These are phyloP conservation scores for Blastobasis adustella DNA, from an alignment of 2,888 invertebrate species.

Conservation along the genomic window DNA sequence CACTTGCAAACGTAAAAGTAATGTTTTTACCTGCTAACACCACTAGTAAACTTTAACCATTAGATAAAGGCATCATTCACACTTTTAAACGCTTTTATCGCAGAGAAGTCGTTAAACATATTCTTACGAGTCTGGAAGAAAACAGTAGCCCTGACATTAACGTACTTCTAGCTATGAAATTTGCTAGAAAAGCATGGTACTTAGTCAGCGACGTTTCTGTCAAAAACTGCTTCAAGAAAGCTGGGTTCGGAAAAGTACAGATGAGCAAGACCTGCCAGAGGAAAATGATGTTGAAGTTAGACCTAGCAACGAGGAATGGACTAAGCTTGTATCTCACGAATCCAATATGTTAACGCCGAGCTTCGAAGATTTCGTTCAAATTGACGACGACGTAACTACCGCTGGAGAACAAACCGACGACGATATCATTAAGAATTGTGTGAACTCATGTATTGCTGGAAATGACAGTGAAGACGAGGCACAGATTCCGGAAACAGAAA, in stretches of 20 bases:
- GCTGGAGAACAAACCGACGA: slow-evolving; percentile 17
- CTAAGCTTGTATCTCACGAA: slow-evolving; percentile 13
- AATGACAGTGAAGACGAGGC: slow-evolving; percentile 21
- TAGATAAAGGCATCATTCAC: slow-evolving; percentile 14
- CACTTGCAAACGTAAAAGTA: slow-evolving; percentile 7
- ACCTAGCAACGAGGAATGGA: slow-evolving; percentile 18
- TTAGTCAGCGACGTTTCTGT: slow-evolving; percentile 13
- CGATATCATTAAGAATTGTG: slow-evolving; percentile 17
- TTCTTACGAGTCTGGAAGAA: slow-evolving; percentile 14
- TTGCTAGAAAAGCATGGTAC: slow-evolving; percentile 17
- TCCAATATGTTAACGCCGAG: slow-evolving; percentile 1
- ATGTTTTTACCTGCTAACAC: slow-evolving; percentile 10
- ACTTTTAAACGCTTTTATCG: slow-evolving; percentile 9
- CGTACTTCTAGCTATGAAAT: slow-evolving; percentile 15
- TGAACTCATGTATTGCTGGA: slow-evolving; percentile 12
- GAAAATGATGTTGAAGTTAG: slow-evolving; percentile 15
- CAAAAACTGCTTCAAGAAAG: slow-evolving; percentile 20
- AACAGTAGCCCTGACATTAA: slow-evolving; percentile 13
- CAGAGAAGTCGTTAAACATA: slow-evolving; percentile 12
- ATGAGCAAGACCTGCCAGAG: slow-evolving; percentile 13
- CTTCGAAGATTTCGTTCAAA: slow-evolving; percentile 15
- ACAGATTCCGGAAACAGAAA: slow-evolving; percentile 19
- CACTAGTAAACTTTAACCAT: slow-evolving; percentile 12
- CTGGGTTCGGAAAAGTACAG: slow-evolving; percentile 15
- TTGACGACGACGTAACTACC: slow-evolving; percentile 14